Evolutionary conservation across 2,113 vertebrate species (phyloP).

Genomic region (Penelope pileata): DNA sequence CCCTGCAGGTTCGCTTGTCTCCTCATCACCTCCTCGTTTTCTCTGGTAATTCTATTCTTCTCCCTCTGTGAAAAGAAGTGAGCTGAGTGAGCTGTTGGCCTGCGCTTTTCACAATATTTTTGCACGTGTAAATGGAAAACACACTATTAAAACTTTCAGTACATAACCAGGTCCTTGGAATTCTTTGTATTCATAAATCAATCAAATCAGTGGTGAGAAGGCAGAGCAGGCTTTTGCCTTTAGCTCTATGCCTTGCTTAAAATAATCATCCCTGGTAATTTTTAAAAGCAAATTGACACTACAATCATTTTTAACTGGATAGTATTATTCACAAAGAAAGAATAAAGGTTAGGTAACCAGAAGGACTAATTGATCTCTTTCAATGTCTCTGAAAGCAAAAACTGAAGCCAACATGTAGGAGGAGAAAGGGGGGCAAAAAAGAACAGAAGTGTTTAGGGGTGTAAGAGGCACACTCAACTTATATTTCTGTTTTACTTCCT

Average conservation of each 20-base stretch:
- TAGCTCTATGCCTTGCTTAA: not conserved
- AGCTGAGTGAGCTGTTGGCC: accelerated
- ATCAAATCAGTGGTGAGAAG: not conserved
- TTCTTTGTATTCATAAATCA: not conserved
- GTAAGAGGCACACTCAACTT: not conserved
- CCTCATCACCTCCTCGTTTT: not conserved
- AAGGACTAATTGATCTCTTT: not conserved
- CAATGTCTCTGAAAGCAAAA: not conserved
- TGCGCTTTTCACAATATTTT: not conserved
- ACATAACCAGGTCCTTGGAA: not conserved
- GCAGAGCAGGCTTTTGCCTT: not conserved
- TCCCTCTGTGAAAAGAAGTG: not conserved
- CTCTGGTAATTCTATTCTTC: not conserved
- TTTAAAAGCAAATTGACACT: not conserved
- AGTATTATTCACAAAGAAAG: not conserved
- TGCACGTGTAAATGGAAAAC: not conserved
- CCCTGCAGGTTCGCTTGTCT: not conserved
- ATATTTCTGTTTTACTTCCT: not conserved
- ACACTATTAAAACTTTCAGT: not conserved
- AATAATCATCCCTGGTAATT: not conserved
- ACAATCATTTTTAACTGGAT: not conserved
- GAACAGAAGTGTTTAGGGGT: not conserved
- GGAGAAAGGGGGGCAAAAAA: not conserved
- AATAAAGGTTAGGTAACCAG: not conserved
- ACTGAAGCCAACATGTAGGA: not conserved